These are phyloP conservation scores for Sebastes elongatus DNA, from an alignment of 2,797 vertebrate genomes.

Conservation along the genomic window DNA sequence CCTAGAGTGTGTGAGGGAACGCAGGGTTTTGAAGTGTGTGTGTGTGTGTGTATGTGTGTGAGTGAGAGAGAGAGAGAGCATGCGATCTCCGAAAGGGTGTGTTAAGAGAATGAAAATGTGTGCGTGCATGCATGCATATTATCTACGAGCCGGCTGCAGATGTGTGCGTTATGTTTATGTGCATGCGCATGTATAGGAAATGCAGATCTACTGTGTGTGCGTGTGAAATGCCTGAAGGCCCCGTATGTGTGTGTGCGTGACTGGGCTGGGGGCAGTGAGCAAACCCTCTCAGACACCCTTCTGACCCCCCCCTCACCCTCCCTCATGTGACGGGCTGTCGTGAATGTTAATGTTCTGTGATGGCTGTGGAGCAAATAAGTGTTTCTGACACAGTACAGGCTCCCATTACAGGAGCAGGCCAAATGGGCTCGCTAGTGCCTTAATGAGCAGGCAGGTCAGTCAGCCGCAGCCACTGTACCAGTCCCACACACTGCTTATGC, in stretches of 20 bases:
- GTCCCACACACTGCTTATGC: conserved; percentile 75
- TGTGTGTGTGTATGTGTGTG: conserved; percentile 15
- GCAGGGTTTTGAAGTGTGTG: conserved; percentile 39
- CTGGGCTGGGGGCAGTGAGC: conserved; percentile 43
- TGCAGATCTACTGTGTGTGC: not conserved
- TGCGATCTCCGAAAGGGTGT: conserved; percentile 42
- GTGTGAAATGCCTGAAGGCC: not conserved
- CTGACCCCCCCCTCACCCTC: conserved; percentile 52
- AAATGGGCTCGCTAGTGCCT: conserved; percentile 81
- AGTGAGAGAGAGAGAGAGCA: conserved; percentile 7
- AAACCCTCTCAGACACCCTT: conserved; percentile 63
- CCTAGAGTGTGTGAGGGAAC: conserved; percentile 81
- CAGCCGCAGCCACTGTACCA: conserved; percentile 82
- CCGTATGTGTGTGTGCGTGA: conserved; percentile 11
- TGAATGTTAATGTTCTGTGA: conserved; percentile 92
- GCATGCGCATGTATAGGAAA: conserved; percentile 5
- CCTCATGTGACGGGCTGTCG: conserved; percentile 84
- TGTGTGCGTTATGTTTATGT: conserved; percentile 23
- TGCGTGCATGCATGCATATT: conserved; percentile 20
- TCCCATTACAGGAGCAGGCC: conserved; percentile 83
- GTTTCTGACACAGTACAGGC: conserved; percentile 89
- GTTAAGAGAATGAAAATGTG: conserved; percentile 52
- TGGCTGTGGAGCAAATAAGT: conserved; percentile 90
- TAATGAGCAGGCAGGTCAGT: conserved; percentile 90
- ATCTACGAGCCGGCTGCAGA: not conserved